Percentiles rank a stretch among this genome's conserved stretches.
These are phyloP conservation scores for Brachyalestes nurse DNA, from an alignment of 2,797 vertebrate genomes.

Conservation along the genomic window DNA sequence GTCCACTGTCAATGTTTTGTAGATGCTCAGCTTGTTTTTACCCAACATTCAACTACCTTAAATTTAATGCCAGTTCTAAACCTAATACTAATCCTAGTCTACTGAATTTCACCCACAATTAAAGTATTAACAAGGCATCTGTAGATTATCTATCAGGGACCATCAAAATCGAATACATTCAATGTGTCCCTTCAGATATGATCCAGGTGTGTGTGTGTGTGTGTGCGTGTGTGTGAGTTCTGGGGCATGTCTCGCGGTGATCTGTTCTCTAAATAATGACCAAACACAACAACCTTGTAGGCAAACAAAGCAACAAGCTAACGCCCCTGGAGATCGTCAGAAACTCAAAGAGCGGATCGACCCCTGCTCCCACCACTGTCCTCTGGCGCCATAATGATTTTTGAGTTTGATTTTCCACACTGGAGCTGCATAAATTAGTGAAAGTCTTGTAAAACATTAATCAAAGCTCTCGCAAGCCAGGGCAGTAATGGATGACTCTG, in stretches of 20 bases:
- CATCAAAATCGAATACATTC: not conserved
- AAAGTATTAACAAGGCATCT: too few species aligned
- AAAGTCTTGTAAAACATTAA: conserved; percentile 60
- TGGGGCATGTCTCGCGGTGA: conserved; percentile 23
- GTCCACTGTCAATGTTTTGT: too few species aligned
- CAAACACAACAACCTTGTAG: conserved; percentile 43
- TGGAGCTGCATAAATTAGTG: conserved; percentile 55
- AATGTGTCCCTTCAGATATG: not conserved
- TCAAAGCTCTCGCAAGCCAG: conserved; percentile 47
- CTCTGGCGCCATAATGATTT: conserved; percentile 49
- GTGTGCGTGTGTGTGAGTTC: conserved; percentile 3
- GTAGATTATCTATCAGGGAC: not conserved
- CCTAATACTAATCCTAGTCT: too few species aligned
- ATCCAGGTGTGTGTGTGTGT: not conserved
- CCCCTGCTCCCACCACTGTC: conserved; percentile 26
- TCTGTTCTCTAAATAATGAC: conserved; percentile 58
- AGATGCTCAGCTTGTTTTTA: too few species aligned
- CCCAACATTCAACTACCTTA: too few species aligned
- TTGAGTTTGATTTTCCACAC: conserved; percentile 55
- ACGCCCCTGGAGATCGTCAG: conserved; percentile 44
- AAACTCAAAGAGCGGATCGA: conserved; percentile 39
- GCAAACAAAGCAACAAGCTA: conserved; percentile 54
- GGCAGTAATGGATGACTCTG: conserved; percentile 50
- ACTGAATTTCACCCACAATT: too few species aligned
- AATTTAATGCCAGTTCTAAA: too few species aligned